A percentile compares a stretch with the other conserved stretches of the same genome.
These are phyloP conservation scores for Mastigias papua DNA, from an alignment of 30 jellyfish, hydroid and myxozoan genomes.

Conservation along the genomic window DNA sequence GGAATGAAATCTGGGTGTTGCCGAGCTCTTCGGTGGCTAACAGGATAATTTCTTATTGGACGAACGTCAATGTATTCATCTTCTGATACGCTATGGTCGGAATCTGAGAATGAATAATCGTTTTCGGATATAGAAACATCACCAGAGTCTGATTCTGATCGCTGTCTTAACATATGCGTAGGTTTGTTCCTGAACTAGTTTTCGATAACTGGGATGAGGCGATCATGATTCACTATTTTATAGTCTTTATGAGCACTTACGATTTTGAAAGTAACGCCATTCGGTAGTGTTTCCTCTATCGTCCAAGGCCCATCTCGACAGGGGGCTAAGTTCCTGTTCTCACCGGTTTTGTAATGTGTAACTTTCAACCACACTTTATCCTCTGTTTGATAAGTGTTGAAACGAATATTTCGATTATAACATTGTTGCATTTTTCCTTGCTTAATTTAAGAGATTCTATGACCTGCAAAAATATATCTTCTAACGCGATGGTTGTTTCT, in stretches of 20 bases:
- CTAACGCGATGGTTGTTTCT: not conserved
- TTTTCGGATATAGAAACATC: conserved; percentile 9
- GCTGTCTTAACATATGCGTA: not conserved
- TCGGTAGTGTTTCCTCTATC: conserved; percentile 23
- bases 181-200: conserved; percentile 3
- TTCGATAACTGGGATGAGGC: conserved; percentile 23
- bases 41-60: conserved; percentile 3
- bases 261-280: conserved; percentile 56
- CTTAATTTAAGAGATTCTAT: conserved; percentile 10
- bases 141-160: not conserved
- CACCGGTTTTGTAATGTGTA: conserved; percentile 54
- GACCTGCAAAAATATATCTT: conserved; percentile 34
- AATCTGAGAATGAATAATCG: conserved; percentile 9
- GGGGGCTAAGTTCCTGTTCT: conserved; percentile 58
- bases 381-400: conserved; percentile 33
- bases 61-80: conserved; percentile 9
- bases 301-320: conserved; percentile 64
- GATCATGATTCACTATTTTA: conserved; percentile 48
- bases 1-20: conserved; percentile 44
- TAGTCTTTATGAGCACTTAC: conserved; percentile 27
- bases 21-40: conserved; percentile 21
- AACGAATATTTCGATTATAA: conserved; percentile 63
- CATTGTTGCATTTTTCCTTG: conserved; percentile 42
- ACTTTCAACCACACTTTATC: conserved; percentile 65
- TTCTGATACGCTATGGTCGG: conserved; percentile 13